Evolutionary conservation across 2,797 vertebrate genomes (phyloP), one percentile per base, ranked within the genome.

Genomic region (Microctenopoma steveboyesi): DNA sequence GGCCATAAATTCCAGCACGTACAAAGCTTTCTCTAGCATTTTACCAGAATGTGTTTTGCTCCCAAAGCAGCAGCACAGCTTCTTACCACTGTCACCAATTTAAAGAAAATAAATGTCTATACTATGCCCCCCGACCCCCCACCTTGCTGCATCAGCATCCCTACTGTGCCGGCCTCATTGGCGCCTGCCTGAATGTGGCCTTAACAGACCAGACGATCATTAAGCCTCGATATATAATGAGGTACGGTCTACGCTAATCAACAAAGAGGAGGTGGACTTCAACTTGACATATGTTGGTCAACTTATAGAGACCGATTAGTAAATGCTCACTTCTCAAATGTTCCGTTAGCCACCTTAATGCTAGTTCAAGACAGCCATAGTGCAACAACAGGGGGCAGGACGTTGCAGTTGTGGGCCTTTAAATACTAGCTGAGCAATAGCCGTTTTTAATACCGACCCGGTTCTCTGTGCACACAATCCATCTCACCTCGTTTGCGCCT

Each of bases 371-470:
- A 40, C n/a, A 40, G 39, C 53, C 43, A 28, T 0, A n/a, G 25
- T n/a, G 51, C 51, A 51, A 37, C 46, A 61, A 16, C 62, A 60
- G 12, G 33, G 42, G 28, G 28, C 4, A 0, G 1, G 16, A 43
- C 42, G 25, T 15, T 33, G 53, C 49, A 66, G 35, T 15, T 69
- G 43, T 25, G 49, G 54, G 67, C 16, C 72, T 53, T 55, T 13
- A 47, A 60, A 69, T 18, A 49, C 56, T 42, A 62, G 56, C 43
- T 28, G 45, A 72, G 60, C 52, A 47, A 56, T 28, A 46, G 39
- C 40, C 54, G 43, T 9, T 55, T 64, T 57, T 69, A 69, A 65
- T 43, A n/a, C 30, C 4, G 40, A 15, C 61, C 30, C 25, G 18
- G n/a, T 54, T 59, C 52, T 43, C 5, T 1, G 51, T 3, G 58